phyloP scores from a whole-genome alignment of 2,888 invertebrate species.

The Zonitis immaculata region DNA sequence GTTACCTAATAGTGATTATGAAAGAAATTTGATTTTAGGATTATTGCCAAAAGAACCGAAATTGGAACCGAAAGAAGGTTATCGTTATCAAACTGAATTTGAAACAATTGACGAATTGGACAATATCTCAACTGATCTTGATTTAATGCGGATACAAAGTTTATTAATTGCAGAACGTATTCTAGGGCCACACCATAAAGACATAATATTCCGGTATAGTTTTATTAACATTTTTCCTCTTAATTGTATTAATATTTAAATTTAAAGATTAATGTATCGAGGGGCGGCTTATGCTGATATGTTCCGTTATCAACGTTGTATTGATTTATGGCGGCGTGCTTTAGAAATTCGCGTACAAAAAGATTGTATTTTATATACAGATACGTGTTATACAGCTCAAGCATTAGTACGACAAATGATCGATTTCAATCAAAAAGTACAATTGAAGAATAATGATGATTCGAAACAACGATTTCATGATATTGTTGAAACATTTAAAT shows the following conservation, averaged over 20 bases:
- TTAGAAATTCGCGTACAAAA: conserved; percentile 73
- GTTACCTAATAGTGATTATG: too few relatives aligned
- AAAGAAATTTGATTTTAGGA: too few relatives aligned
- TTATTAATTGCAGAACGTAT: conserved; percentile 84
- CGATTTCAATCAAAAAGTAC: conserved; percentile 60
- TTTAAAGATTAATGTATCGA: conserved; percentile 48
- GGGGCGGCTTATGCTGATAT: conserved; percentile 72
- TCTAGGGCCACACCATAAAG: conserved; percentile 79
- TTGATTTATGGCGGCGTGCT: conserved; percentile 82
- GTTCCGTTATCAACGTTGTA: conserved; percentile 73
- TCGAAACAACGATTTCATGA: conserved; percentile 62
- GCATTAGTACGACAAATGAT: conserved; percentile 81
- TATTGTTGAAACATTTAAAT: conserved; percentile 63
- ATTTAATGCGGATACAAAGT: conserved; percentile 82
- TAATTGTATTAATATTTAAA: not conserved
- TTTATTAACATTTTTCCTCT: too few relatives aligned
- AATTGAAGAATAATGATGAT: conserved; percentile 51
- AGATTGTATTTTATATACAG: conserved; percentile 71
- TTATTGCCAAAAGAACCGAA: conserved; percentile 52
- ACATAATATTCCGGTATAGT: conserved; percentile 72
- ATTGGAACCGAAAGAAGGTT: conserved; percentile 58
- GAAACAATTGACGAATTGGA: conserved; percentile 65
- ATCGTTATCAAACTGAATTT: conserved; percentile 70
- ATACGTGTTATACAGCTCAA: conserved; percentile 82
- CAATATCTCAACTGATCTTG: conserved; percentile 70